Evolutionary conservation across 2,113 vertebrate genomes (phyloP).

Genomic region (Apistogramma diplotaenia): DNA sequence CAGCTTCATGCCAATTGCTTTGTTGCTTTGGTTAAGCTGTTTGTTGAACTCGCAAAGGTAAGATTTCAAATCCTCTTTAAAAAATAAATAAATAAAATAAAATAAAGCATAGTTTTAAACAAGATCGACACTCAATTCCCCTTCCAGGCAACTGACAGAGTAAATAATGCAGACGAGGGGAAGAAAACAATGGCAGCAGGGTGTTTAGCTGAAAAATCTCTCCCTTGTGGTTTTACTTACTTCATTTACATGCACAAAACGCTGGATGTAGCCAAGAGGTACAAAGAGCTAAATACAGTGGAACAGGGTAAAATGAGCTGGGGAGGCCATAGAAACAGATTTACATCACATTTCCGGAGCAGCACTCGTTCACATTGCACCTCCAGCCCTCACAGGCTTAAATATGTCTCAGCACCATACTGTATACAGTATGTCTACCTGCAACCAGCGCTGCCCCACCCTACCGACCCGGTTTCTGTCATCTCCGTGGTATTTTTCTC

Average conservation of each 20-base stretch:
- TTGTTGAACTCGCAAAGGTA: neutral
- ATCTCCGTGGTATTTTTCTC: neutral
- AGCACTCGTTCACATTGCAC: neutral
- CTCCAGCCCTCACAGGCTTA: neutral
- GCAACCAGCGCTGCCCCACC: constrained; percentile 55
- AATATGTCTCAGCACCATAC: neutral
- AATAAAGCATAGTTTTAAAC: neutral
- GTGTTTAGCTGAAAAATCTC: constrained; percentile 16
- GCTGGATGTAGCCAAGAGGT: neutral
- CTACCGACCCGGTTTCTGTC: neutral
- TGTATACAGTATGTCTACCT: constrained; percentile 14
- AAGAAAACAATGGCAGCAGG: neutral
- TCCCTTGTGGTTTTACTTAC: neutral
- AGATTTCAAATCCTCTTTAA: neutral
- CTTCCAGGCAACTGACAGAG: neutral
- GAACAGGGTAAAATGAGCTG: neutral
- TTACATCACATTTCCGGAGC: neutral
- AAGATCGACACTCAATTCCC: neutral
- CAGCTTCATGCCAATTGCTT: neutral
- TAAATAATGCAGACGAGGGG: constrained; percentile 5
- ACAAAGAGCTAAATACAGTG: neutral
- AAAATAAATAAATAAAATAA: neutral
- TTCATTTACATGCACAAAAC: constrained; percentile 27
- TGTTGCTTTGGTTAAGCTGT: neutral
- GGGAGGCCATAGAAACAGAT: neutral